Percentiles rank a stretch among this genome's conserved stretches.
phyloP scores from a whole-genome alignment of 2,113 vertebrate species.

The Chloropsis hardwickii region DNA sequence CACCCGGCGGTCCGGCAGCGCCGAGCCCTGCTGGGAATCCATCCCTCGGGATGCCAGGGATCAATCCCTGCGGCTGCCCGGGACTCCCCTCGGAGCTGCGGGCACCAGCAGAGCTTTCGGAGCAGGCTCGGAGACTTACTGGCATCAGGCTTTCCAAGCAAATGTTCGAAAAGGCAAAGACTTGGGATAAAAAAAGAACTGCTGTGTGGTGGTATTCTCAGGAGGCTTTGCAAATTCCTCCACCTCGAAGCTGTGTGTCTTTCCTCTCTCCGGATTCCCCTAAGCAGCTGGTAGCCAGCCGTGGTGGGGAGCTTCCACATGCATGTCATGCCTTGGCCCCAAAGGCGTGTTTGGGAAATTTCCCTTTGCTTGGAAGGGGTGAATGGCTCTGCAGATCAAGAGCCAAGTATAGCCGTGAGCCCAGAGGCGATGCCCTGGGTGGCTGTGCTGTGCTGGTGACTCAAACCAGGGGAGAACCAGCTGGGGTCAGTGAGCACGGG shows the following conservation, averaged over 20 bases:
- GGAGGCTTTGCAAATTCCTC: conserved; percentile 39
- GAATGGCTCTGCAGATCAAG: neutral
- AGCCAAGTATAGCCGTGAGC: neutral
- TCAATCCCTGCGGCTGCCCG: neutral
- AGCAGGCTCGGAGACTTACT: neutral
- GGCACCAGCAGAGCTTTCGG: neutral
- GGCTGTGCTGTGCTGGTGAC: neutral
- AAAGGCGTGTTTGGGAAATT: neutral
- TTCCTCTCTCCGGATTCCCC: neutral
- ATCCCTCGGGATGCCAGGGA: neutral
- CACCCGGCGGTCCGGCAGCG: fast-evolving
- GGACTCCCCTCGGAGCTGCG: neutral
- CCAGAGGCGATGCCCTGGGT: neutral
- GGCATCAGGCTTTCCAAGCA: conserved; percentile 11
- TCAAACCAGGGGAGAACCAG: fast-evolving
- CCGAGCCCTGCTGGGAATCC: neutral
- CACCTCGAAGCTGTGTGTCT: neutral
- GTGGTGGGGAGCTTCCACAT: neutral
- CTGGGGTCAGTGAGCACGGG: neutral
- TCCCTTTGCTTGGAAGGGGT: neutral
- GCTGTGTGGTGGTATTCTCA: conserved; percentile 18
- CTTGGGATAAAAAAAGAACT: conserved; percentile 44
- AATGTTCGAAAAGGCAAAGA: conserved; percentile 35
- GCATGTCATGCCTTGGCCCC: neutral
- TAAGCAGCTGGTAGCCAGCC: neutral